Evolutionary conservation across 23 tunicate species (phyloP).

Genomic region (Trididemnum miniatum): DNA sequence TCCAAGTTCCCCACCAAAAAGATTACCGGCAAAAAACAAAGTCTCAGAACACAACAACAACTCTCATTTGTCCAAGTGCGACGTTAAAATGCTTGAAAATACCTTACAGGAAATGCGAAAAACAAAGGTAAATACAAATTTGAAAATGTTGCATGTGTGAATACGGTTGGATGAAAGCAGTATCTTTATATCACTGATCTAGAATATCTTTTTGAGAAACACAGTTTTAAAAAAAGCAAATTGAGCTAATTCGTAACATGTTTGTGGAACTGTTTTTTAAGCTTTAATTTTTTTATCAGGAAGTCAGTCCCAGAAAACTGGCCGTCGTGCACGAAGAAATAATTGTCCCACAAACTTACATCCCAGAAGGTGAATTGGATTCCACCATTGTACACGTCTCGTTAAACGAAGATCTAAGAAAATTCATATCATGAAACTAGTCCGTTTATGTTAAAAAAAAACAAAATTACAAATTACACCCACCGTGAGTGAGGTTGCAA

Average conservation of each 20-base stretch:
- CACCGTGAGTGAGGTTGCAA: no score
- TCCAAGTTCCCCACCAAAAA: background rate
- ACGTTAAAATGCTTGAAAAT: background rate
- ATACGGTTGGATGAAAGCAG: background rate
- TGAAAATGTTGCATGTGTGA: background rate
- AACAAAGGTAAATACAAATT: background rate
- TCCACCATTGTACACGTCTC: conserved; percentile 26
- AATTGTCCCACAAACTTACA: background rate
- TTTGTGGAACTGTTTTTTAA: background rate
- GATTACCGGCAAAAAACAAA: background rate
- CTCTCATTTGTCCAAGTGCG: background rate
- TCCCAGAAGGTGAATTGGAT: conserved; percentile 20
- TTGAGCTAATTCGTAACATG: background rate
- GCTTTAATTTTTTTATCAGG: no score
- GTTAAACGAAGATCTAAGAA: background rate
- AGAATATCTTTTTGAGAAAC: background rate
- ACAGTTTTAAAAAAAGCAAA: background rate
- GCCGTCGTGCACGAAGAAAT: conserved; percentile 11
- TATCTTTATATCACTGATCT: background rate
- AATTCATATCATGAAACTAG: no score
- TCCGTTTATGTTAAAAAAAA: no score
- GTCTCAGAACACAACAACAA: background rate
- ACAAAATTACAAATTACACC: no score
- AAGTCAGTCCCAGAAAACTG: no score
- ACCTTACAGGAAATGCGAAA: background rate